Conservation (phyloP, 2,888 invertebrate species). For the Drosophila bunnanda region DNA sequence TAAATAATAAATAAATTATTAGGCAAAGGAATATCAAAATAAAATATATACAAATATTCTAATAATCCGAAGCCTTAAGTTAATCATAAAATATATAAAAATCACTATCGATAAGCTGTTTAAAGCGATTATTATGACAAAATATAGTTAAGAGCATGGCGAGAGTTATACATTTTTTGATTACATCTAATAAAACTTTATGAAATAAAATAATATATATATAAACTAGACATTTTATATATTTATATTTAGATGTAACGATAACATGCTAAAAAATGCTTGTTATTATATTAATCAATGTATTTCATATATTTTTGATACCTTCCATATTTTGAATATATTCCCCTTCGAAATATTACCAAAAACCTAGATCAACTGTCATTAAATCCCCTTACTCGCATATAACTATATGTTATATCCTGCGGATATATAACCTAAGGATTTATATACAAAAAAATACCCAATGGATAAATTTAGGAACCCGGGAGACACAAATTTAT, state of each 20-base stretch:
- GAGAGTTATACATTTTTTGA: too few relatives aligned
- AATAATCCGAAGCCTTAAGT: too few relatives aligned
- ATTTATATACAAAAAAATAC: neutral
- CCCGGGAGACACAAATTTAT: neutral
- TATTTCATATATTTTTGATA: neutral
- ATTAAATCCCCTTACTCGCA: neutral
- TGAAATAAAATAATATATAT: too few relatives aligned
- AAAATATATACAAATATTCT: neutral
- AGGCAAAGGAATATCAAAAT: too few relatives aligned
- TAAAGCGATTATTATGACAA: neutral
- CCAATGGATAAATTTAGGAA: neutral
- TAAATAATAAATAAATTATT: too few relatives aligned
- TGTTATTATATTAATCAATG: neutral
- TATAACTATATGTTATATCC: neutral
- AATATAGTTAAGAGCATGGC: too few relatives aligned
- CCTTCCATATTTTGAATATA: neutral
- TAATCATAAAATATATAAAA: too few relatives aligned
- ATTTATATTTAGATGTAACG: too few relatives aligned
- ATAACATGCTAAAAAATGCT: too few relatives aligned
- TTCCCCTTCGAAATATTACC: neutral
- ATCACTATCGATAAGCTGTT: neutral
- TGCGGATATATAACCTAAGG: neutral
- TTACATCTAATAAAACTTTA: too few relatives aligned
- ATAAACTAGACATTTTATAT: too few relatives aligned
- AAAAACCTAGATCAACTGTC: neutral